Evolutionary conservation across 2,888 invertebrate genomes (phyloP).

Genomic region (Nymphalis c-album): DNA sequence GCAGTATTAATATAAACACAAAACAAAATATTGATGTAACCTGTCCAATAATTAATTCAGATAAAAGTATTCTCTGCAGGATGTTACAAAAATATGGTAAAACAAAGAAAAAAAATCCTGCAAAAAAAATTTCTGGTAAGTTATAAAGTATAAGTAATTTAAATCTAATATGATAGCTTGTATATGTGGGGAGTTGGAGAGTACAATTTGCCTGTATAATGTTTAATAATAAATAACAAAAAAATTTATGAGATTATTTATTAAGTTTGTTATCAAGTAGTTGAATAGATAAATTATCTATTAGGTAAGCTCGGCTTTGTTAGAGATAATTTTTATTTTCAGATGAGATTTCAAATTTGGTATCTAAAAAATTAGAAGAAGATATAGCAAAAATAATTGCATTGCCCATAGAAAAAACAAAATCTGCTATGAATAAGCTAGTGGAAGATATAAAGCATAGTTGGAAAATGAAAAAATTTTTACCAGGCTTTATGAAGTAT

Average conservation of each 20-base stretch:
- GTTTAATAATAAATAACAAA: no score
- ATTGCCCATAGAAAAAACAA: slow-evolving; percentile 46
- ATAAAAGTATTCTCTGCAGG: slow-evolving; percentile 58
- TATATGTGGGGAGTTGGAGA: no score
- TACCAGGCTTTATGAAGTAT: slow-evolving; percentile 58
- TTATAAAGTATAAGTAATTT: slow-evolving; percentile 6
- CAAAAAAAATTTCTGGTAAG: slow-evolving; percentile 58
- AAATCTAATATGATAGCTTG: background rate
- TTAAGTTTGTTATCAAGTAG: no score
- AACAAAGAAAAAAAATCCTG: slow-evolving; percentile 39
- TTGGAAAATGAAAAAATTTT: slow-evolving; percentile 51
- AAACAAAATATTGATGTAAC: slow-evolving; percentile 7
- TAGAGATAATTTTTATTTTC: slow-evolving; percentile 42
- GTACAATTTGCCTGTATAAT: no score
- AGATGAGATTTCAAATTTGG: slow-evolving; percentile 50
- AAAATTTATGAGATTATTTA: no score
- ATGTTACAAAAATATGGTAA: slow-evolving; percentile 62
- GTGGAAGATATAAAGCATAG: slow-evolving; percentile 51
- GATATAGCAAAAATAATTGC: slow-evolving; percentile 49
- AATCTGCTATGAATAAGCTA: slow-evolving; percentile 53
- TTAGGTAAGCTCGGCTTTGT: no score
- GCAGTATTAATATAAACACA: slow-evolving; percentile 8
- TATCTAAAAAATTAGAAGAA: slow-evolving; percentile 53
- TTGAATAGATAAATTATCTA: no score
- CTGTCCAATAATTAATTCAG: slow-evolving; percentile 24